phyloP scores from a whole-genome alignment of 2,797 vertebrate genomes.

The Austrolebias charrua region DNA sequence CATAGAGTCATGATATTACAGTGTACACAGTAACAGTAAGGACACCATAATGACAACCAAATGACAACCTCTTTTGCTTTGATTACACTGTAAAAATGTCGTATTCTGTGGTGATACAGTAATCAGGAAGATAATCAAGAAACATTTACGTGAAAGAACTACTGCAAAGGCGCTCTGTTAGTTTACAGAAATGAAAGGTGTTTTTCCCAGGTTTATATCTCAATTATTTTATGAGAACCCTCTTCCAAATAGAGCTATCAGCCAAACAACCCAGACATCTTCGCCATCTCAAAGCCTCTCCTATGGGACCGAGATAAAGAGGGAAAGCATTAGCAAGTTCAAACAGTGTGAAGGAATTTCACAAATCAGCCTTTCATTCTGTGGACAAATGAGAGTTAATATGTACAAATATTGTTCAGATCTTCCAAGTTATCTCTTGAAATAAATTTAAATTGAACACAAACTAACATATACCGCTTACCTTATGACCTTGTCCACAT shows the following conservation, averaged over 20 bases:
- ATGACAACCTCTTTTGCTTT: constrained; percentile 48
- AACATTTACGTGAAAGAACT: constrained; percentile 35
- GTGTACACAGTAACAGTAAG: constrained; percentile 56
- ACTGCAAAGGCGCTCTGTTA: constrained; percentile 39
- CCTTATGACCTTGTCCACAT: constrained; percentile 13
- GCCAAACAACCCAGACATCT: constrained; percentile 63
- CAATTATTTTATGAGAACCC: constrained; percentile 63
- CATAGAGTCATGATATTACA: constrained; percentile 52
- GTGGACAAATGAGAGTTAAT: constrained; percentile 37
- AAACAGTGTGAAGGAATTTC: constrained; percentile 62
- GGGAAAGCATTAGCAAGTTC: constrained; percentile 52
- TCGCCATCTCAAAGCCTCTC: constrained; percentile 59
- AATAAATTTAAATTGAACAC: constrained; percentile 1
- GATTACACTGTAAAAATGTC: constrained; percentile 51
- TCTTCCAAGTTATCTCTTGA: not conserved
- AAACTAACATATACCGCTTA: not conserved
- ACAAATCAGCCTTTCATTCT: constrained; percentile 51
- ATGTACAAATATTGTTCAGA: constrained; percentile 25
- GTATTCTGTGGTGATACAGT: constrained; percentile 1
- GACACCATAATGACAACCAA: constrained; percentile 50
- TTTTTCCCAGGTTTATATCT: constrained; percentile 26
- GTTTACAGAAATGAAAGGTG: constrained; percentile 42
- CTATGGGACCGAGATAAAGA: constrained; percentile 59
- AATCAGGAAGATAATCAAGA: constrained; percentile 41
- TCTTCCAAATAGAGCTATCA: constrained; percentile 68